Evolutionary conservation across 2,113 vertebrate species (phyloP), one percentile per base, ranked within the genome.

Genomic region (Misgurnus anguillicaudatus): DNA sequence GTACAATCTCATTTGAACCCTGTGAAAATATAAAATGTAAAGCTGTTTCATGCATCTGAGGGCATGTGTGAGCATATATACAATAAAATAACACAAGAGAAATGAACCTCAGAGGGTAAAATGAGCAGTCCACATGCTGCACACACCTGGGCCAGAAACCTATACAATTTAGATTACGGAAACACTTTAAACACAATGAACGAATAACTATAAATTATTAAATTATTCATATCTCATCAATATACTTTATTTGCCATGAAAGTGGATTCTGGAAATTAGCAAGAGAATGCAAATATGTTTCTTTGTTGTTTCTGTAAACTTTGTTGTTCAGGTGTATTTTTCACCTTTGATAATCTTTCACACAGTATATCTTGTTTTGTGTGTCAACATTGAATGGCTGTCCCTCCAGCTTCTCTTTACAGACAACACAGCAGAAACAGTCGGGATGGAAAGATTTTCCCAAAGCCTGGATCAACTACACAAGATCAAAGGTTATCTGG

Each of bases 301-400:
- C 24, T n/a, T n/a, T n/a, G n/a, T n/a, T n/a, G n/a, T n/a, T n/a
- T n/a, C n/a, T n/a, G n/a, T n/a, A 31, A 31, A 31, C 24, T 1
- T 24, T 24, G 24, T 31, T 31, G 24, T 31, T 31, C 24, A 45
- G 39, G 42, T 47, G 10, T 48, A 8, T 55, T 31, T 60, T 78
- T 94, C 87, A 98, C 96, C 90, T 94, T 84, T 96, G 94, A 85
- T 95, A 98, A 89, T 98, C 96, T 61, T 93, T 93, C 86, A 98
- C 92, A 71, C 96, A 98, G 91, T 97, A 98, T 81, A 98, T 94
- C 42, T 94, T 95, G 87, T 89, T 93, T 83, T 95, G 89, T 86
- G 93, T 80, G 8, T 95, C 96, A 1, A 97, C 95, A 2, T 94
- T 93, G 84, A 98, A 98, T 14, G 92, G 92, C 47, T 93, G 94